Conservation (phyloP, 92 coral and sea anemone genomes). For the Porites lobata region DNA sequence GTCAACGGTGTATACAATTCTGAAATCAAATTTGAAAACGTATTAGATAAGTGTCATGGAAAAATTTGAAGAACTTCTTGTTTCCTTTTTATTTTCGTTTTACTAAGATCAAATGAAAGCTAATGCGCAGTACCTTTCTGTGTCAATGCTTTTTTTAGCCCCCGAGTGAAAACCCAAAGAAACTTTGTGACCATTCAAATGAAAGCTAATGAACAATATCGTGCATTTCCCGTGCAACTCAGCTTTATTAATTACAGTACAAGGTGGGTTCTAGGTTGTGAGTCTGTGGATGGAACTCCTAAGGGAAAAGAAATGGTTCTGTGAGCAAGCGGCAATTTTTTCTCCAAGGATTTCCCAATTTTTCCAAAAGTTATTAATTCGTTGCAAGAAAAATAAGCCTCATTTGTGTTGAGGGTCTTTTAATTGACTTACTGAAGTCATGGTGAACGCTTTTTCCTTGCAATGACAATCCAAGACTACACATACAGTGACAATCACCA, state of each 20-base stretch:
- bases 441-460: conserved; percentile 55
- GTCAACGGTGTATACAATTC: conserved; percentile 72
- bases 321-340: too few species aligned
- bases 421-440: conserved; percentile 77
- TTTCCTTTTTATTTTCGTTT: not conserved
- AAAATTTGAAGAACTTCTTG: not conserved
- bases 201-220: not conserved
- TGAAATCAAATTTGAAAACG: not conserved
- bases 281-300: too few species aligned
- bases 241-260: too few species aligned
- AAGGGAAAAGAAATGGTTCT: too few species aligned
- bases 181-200: not conserved
- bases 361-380: too few species aligned
- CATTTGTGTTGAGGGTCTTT: not conserved
- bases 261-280: too few species aligned
- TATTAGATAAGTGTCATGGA: not conserved
- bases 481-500: conserved; percentile 1
- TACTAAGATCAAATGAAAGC: too few species aligned
- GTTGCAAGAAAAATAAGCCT: too few species aligned
- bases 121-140: not conserved
- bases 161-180: too few species aligned
- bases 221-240: not conserved
- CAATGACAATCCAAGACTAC: conserved; percentile 29
- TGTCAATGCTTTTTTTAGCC: not conserved
- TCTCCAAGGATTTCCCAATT: too few species aligned